These are phyloP conservation scores for Geophilus truncorum DNA, from an alignment of 2,888 invertebrate genomes.

Conservation along the genomic window DNA sequence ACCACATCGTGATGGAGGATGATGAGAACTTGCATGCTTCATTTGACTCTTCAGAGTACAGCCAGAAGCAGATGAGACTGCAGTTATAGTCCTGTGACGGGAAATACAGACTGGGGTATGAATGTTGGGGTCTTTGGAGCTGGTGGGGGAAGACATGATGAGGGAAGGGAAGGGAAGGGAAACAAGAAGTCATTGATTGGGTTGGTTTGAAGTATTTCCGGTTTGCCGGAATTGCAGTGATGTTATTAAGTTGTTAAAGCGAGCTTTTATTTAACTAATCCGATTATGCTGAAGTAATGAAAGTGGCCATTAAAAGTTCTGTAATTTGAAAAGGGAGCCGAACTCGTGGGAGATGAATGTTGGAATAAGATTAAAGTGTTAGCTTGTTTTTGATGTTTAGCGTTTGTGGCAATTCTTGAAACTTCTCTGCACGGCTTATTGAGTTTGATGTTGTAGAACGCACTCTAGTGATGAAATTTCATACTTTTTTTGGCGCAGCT, in stretches of 20 bases:
- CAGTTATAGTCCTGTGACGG: neutral
- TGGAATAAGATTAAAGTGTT: too few relatives aligned
- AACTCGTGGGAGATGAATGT: too few relatives aligned
- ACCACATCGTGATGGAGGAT: neutral
- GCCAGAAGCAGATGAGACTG: neutral
- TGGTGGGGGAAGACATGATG: neutral
- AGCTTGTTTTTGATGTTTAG: neutral
- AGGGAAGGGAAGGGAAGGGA: neutral
- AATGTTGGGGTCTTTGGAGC: neutral
- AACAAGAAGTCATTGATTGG: neutral
- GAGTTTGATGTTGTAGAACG: too few relatives aligned
- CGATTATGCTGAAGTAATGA: neutral
- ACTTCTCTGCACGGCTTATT: too few relatives aligned
- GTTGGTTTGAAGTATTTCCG: neutral
- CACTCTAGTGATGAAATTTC: too few relatives aligned
- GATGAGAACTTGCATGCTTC: constrained; percentile 15
- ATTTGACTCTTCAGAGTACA: neutral
- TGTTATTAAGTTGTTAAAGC: neutral
- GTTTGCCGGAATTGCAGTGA: neutral
- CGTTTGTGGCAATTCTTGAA: too few relatives aligned
- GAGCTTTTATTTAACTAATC: constrained; percentile 23
- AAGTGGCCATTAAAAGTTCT: neutral
- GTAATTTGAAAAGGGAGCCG: neutral
- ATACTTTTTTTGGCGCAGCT: too few relatives aligned
- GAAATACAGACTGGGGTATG: neutral